A percentile compares a stretch with the other conserved stretches of the same genome.
These are phyloP conservation scores for Polymixis flavicincta DNA, from an alignment of 2,888 invertebrate species.

Conservation along the genomic window DNA sequence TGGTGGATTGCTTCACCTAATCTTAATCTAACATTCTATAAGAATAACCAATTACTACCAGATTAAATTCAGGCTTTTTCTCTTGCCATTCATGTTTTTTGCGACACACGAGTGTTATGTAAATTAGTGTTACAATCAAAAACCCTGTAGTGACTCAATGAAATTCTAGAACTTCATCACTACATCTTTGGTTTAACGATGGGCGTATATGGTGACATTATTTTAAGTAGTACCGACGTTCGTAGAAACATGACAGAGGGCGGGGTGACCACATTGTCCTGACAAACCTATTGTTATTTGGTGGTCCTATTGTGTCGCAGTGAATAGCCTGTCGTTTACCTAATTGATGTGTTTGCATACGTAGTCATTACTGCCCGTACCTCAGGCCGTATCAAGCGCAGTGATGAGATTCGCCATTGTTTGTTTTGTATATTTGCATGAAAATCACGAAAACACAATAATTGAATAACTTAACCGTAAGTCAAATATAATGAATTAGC, in stretches of 20 bases:
- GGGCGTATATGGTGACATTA: slow-evolving; percentile 25
- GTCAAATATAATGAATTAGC: slow-evolving; percentile 12
- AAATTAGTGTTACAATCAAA: slow-evolving; percentile 4
- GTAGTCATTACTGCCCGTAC: slow-evolving; percentile 47
- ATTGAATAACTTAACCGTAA: not conserved
- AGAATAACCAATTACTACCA: not conserved
- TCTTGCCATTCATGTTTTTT: slow-evolving; percentile 8
- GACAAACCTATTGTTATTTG: slow-evolving; percentile 58
- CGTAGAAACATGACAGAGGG: slow-evolving; percentile 43
- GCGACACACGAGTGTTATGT: not conserved
- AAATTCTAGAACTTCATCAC: slow-evolving; percentile 17
- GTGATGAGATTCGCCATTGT: slow-evolving; percentile 31
- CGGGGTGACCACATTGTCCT: slow-evolving; percentile 56
- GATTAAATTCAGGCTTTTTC: slow-evolving; percentile 1
- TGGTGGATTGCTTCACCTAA: not conserved
- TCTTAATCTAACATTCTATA: not conserved
- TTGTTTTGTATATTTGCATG: not conserved
- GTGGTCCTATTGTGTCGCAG: slow-evolving; percentile 55
- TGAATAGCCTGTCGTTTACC: slow-evolving; percentile 57
- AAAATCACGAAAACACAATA: too few species aligned
- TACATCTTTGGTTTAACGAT: slow-evolving; percentile 16
- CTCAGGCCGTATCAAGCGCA: slow-evolving; percentile 29
- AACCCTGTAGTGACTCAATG: slow-evolving; percentile 8
- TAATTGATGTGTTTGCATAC: slow-evolving; percentile 58
- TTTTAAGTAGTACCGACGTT: slow-evolving; percentile 22